Percentiles rank a stretch among this genome's conserved stretches.
Conservation (phyloP, 2,797 vertebrate species). For the Hydrophis major region DNA sequence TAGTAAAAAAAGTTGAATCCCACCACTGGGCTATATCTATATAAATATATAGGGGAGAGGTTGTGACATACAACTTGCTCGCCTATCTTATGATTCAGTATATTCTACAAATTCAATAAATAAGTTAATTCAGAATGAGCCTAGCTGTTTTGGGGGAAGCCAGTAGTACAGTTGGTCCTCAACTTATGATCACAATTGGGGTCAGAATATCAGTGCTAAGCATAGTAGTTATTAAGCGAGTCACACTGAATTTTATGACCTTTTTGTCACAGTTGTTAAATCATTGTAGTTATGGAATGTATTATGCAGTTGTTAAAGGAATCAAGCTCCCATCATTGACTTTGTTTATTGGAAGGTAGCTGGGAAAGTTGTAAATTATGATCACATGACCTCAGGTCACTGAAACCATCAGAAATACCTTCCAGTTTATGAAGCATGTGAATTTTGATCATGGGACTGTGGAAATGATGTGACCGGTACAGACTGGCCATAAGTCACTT, state of each 20-base stretch:
- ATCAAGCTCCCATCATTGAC: neutral
- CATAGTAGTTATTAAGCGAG: neutral
- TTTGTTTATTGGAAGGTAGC: neutral
- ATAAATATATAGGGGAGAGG: neutral
- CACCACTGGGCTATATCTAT: neutral
- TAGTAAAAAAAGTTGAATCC: no score
- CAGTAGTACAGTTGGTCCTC: neutral
- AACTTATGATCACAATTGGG: neutral
- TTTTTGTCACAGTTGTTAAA: neutral
- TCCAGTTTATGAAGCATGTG: neutral
- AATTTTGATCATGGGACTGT: neutral
- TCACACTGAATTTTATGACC: neutral
- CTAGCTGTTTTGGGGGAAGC: neutral
- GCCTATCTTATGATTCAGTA: neutral
- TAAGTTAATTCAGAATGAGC: neutral
- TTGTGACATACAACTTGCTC: neutral
- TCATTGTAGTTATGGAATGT: neutral
- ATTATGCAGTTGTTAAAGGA: neutral
- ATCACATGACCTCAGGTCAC: neutral
- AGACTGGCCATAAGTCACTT: neutral
- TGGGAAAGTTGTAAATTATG: neutral
- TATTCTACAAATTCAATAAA: neutral
- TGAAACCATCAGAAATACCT: neutral
- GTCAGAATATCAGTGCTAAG: neutral
- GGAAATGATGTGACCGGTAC: neutral